Percentiles rank a stretch among this genome's conserved stretches.
Evolutionary conservation across 2,888 invertebrate genomes (phyloP).

Genomic region (Polydrusus pterygomalis): DNA sequence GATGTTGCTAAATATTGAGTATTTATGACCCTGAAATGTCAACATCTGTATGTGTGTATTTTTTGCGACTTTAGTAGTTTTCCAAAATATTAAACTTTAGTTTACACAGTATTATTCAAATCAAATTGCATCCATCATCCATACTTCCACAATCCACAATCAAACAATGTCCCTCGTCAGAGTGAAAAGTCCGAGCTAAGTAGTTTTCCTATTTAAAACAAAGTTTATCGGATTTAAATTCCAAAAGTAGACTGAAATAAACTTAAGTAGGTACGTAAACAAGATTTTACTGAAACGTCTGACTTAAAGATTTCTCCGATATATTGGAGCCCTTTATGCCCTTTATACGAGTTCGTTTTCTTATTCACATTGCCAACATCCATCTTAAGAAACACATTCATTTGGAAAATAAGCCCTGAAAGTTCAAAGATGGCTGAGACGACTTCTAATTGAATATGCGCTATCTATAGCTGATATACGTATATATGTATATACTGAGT

Average conservation of each 20-base stretch:
- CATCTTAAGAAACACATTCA: constrained; percentile 56
- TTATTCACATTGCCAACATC: constrained; percentile 44
- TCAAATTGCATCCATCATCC: no score
- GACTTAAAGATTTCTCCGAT: constrained; percentile 44
- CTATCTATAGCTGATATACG: constrained; percentile 49
- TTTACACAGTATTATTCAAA: no score
- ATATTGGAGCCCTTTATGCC: constrained; percentile 48
- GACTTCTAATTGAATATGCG: constrained; percentile 54
- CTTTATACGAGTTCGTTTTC: constrained; percentile 50
- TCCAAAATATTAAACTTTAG: no score
- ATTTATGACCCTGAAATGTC: no score
- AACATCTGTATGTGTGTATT: no score
- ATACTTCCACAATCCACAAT: no score
- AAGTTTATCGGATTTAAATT: constrained; percentile 38
- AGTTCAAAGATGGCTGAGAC: constrained; percentile 55
- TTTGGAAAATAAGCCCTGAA: constrained; percentile 56
- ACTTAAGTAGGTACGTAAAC: constrained; percentile 12
- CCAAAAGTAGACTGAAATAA: constrained; percentile 15
- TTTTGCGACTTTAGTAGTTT: no score
- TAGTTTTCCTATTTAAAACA: background rate
- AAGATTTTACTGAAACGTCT: constrained; percentile 28
- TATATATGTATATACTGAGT: background rate
- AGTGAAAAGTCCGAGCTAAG: no score
- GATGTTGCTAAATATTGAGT: background rate
- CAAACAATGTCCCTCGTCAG: no score